A percentile compares a stretch with the other conserved stretches of the same genome.
Evolutionary conservation across 2,888 invertebrate species (phyloP).

Genomic region (Orthosia cruda): DNA sequence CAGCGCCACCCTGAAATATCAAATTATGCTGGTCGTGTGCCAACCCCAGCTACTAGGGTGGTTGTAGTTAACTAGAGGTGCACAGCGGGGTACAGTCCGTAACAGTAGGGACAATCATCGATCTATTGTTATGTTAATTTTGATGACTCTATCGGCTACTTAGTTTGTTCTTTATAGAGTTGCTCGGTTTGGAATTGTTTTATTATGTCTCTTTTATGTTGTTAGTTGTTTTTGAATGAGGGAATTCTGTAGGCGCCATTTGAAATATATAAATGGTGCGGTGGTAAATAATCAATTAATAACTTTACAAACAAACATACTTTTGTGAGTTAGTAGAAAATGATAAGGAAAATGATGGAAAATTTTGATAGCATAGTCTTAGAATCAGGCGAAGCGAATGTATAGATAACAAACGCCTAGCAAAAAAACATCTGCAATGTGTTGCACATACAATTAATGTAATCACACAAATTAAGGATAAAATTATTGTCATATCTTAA

Average conservation of each 20-base stretch:
- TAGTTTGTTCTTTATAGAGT: slow-evolving; percentile 49
- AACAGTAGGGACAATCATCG: slow-evolving; percentile 72
- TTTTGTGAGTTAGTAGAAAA: background rate
- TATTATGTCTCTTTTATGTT: slow-evolving; percentile 24
- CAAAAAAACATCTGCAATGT: slow-evolving; percentile 11
- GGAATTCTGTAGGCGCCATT: slow-evolving; percentile 1
- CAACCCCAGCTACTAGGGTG: slow-evolving; percentile 52
- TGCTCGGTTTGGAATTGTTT: slow-evolving; percentile 31
- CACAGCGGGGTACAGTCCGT: slow-evolving; percentile 70
- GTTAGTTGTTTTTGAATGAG: slow-evolving; percentile 1
- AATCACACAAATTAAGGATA: background rate
- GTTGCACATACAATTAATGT: background rate
- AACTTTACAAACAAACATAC: background rate
- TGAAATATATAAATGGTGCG: background rate
- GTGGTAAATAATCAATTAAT: background rate
- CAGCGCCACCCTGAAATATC: slow-evolving; percentile 28
- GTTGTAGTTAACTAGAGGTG: slow-evolving; percentile 52
- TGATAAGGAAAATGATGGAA: background rate
- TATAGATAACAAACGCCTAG: slow-evolving; percentile 8
- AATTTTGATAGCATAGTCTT: background rate
- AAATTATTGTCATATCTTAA: background rate
- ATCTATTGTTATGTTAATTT: slow-evolving; percentile 77
- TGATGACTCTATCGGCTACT: slow-evolving; percentile 62
- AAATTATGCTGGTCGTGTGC: slow-evolving; percentile 12
- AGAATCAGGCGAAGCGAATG: background rate